phyloP scores from a whole-genome alignment of 1,140 invertebrate genomes.

The Pachypeltis micranthus region DNA sequence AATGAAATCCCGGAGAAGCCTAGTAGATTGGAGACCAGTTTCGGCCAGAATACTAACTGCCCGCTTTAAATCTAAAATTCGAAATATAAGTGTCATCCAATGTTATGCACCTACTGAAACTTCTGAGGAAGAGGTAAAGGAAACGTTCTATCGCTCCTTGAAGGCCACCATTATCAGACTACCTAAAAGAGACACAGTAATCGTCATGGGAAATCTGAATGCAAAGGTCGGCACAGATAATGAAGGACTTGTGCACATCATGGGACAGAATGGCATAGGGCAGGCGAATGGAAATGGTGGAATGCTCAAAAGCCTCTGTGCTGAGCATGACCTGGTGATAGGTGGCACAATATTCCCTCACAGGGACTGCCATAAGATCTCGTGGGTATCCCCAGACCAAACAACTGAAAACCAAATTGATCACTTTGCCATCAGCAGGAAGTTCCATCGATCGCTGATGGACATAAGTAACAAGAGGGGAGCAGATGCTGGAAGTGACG shows the following conservation, averaged over 20 bases:
- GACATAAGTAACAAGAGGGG: constrained; percentile 13
- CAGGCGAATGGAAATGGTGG: neutral
- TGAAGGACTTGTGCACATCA: neutral
- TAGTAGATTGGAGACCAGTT: constrained; percentile 10
- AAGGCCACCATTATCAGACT: neutral
- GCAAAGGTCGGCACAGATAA: too few relatives aligned
- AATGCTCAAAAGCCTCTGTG: neutral
- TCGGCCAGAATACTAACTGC: neutral
- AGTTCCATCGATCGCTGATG: neutral
- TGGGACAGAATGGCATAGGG: neutral
- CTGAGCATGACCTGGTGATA: too few relatives aligned
- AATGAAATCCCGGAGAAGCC: neutral
- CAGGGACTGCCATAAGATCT: neutral
- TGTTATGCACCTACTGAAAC: too few relatives aligned
- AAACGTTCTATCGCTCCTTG: too few relatives aligned
- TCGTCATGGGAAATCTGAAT: too few relatives aligned
- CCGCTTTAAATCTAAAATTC: too few relatives aligned
- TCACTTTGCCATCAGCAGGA: constrained; percentile 3
- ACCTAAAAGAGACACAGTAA: too few relatives aligned
- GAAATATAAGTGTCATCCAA: too few relatives aligned
- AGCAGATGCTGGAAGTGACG: constrained; percentile 7
- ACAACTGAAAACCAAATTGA: neutral
- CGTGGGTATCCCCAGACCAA: neutral
- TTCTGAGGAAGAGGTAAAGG: too few relatives aligned
- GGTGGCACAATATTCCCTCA: too few relatives aligned